Percentiles rank a stretch among this genome's conserved stretches.
phyloP scores from a whole-genome alignment of 35 echinoderm and acorn worm species.

The Lytechinus pictus region DNA sequence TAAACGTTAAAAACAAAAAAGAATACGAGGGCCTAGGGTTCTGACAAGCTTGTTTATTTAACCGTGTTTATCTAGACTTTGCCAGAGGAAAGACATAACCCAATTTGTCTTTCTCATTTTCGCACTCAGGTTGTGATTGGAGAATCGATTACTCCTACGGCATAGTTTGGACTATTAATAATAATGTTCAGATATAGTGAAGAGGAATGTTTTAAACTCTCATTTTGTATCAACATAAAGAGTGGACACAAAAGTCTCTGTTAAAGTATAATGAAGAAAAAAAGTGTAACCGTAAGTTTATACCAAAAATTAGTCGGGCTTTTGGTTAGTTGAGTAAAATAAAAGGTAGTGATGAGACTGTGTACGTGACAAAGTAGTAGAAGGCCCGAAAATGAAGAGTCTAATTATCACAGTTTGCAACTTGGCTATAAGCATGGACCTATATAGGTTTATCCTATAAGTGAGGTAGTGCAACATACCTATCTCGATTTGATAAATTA shows the following conservation, averaged over 20 bases:
- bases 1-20: not conserved
- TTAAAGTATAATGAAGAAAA: no score
- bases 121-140: not conserved
- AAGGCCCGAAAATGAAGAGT: no score
- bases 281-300: no score
- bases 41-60: constrained; percentile 4
- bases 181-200: not conserved
- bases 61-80: not conserved
- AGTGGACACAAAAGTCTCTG: not conserved
- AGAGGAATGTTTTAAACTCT: not conserved
- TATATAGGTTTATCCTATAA: no score
- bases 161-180: constrained; percentile 5
- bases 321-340: no score
- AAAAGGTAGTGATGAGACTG: no score
- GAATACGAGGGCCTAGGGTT: not conserved
- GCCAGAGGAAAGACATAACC: not conserved
- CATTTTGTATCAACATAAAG: not conserved
- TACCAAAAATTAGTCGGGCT: no score
- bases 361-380: no score
- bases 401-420: no score
- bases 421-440: no score
- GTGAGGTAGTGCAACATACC: no score
- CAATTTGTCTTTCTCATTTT: not conserved
- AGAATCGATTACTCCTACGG: not conserved
- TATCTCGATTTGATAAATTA: no score